Evolutionary conservation across 30 jellyfish, hydroid and myxozoan genomes (phyloP), one percentile per base, ranked within the genome.

Genomic region (Hydra vulgaris): DNA sequence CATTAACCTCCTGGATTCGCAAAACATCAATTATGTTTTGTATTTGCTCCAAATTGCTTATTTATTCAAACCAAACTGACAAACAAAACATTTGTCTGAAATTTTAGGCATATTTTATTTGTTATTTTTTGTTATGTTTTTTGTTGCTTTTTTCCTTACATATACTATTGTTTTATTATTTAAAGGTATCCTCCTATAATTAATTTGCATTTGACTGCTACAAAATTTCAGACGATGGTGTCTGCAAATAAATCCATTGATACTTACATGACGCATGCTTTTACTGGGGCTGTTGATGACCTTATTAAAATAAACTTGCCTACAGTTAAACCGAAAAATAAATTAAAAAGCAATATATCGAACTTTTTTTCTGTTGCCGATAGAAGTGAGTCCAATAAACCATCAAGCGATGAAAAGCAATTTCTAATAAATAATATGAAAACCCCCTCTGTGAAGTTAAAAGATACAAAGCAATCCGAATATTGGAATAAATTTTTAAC

Each of bases 101-200:
- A n/a, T n/a, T 5, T 40, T 40, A 40, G 61, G 61, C 61, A 3
- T 12, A 40, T 40, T 40, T 40, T 3, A 40, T 40, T 40, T 40
- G 5, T 40, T 5, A 3, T 40, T 12, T 3, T 40, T 40, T 40
- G 5, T 40, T 40, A 12, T 40, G 61, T 40, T 40, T 12, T 40
- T 12, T 40, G 5, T 12, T 40, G 5, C 61, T 40, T n/a, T n/a
- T n/a, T 18, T 18, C 72, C 72, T 0, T 0, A 17, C 20, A 61
- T 18, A 17, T 61, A 61, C 20, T 21, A 21, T 61, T 0, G 18
- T 21, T 61, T 61, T 0, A 21, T 71, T 74, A 16, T 0, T 0
- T 76, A 27, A 84, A 92, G 98, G 98, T 87, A 75, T 52, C 98
- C 98, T 23, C 86, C 96, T 0, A 74, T 87, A 20, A 61, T 80